These are phyloP conservation scores for Aromia moschata DNA, from an alignment of 2,888 invertebrate species.

Conservation along the genomic window DNA sequence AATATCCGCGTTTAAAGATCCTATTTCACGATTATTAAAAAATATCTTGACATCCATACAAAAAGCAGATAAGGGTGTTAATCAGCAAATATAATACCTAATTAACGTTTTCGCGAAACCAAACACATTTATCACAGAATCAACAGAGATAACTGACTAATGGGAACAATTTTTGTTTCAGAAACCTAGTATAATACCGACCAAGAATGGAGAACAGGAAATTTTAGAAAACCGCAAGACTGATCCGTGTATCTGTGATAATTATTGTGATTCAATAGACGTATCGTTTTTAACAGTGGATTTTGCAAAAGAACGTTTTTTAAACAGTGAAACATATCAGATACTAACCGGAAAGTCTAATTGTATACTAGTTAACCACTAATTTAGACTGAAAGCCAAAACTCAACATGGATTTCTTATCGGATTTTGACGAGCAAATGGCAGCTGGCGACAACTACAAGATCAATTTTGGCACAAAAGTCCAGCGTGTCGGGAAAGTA, in stretches of 20 bases:
- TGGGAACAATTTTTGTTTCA: slow-evolving; percentile 1
- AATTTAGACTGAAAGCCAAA: neutral
- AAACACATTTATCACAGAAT: slow-evolving; percentile 6
- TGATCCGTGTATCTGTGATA: slow-evolving; percentile 22
- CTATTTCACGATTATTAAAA: too few species aligned
- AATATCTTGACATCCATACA: neutral
- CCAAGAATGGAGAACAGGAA: slow-evolving; percentile 6
- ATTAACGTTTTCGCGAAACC: neutral
- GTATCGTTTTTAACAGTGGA: slow-evolving; percentile 4
- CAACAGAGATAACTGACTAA: slow-evolving; percentile 17
- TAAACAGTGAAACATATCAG: neutral
- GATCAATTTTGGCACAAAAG: slow-evolving; percentile 53
- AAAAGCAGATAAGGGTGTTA: neutral
- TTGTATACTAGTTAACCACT: too few species aligned
- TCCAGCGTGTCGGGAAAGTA: slow-evolving; percentile 55
- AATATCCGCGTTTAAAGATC: too few species aligned
- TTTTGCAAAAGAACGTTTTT: neutral
- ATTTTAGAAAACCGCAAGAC: slow-evolving; percentile 19
- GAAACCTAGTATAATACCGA: neutral
- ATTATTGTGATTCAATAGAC: slow-evolving; percentile 16
- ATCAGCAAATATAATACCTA: slow-evolving; percentile 7
- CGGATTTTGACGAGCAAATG: slow-evolving; percentile 49
- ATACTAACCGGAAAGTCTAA: too few species aligned
- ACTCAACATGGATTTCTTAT: slow-evolving; percentile 48
- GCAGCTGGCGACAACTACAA: slow-evolving; percentile 51